phyloP scores from a whole-genome alignment of 1,140 invertebrate species.

The Micrasema longulum region DNA sequence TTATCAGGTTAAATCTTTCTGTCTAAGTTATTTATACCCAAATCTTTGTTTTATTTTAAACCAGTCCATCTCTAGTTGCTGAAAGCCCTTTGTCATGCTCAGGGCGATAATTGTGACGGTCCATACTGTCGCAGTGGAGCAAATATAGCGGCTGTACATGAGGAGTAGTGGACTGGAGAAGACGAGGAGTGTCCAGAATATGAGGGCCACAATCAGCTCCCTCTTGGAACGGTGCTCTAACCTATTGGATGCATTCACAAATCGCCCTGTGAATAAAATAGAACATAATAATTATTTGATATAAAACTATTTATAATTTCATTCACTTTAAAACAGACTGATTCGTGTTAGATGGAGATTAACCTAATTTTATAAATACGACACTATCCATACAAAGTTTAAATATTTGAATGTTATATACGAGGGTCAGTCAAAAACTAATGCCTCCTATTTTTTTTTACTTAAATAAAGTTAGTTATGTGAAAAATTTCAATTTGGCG shows the following conservation, averaged over 20 bases:
- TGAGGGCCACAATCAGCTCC: conserved; percentile 35
- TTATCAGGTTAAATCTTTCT: no score
- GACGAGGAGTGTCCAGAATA: conserved; percentile 51
- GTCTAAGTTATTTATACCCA: neutral
- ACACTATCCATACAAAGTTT: no score
- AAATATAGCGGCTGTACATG: conserved; percentile 4
- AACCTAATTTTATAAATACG: no score
- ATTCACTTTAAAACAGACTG: no score
- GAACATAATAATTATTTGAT: neutral
- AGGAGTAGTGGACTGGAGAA: conserved; percentile 18
- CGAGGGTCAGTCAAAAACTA: no score
- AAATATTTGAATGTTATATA: no score
- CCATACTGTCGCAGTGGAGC: neutral
- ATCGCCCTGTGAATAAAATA: conserved; percentile 30
- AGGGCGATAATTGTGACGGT: conserved; percentile 37
- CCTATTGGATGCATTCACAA: conserved; percentile 44
- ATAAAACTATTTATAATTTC: neutral
- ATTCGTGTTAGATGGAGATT: no score
- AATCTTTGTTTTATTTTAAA: neutral
- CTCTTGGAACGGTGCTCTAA: conserved; percentile 14
- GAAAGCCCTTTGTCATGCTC: conserved; percentile 40
- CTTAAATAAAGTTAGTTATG: no score
- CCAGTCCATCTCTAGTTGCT: conserved; percentile 47
- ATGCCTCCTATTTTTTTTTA: no score
- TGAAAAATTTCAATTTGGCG: no score